phyloP scores from a whole-genome alignment of 2,113 vertebrate species.

The Neotoma lepida region DNA sequence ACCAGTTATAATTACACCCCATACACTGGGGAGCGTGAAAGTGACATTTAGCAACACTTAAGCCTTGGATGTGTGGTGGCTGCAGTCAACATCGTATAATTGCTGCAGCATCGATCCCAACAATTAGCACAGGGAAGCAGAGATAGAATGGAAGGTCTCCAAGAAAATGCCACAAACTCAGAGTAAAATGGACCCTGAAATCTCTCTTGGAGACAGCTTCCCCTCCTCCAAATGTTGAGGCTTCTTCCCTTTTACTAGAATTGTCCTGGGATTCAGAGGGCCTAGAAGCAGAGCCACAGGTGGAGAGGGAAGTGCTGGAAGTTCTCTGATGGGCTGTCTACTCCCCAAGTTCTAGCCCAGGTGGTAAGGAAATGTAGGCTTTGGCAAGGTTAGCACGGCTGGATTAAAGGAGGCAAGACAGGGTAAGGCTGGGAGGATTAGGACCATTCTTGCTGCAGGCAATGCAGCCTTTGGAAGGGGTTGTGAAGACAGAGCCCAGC shows the following conservation, averaged over 20 bases:
- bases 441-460: too few relatives aligned
- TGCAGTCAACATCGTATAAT: constrained; percentile 74
- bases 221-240: neutral
- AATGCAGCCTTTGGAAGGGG: neutral
- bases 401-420: neutral
- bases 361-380: neutral
- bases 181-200: neutral
- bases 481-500: neutral
- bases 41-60: constrained; percentile 76
- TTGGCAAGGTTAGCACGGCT: neutral
- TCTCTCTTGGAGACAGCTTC: constrained; percentile 16
- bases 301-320: neutral
- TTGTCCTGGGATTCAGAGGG: neutral
- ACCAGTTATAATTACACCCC: constrained; percentile 77
- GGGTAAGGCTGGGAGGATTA: neutral
- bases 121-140: constrained; percentile 69
- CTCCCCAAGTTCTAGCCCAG: neutral
- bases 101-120: constrained; percentile 69
- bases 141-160: constrained; percentile 59
- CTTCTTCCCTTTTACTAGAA: neutral
- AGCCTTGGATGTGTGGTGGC: constrained; percentile 52
- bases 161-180: constrained; percentile 62
- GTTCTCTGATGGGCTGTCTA: neutral
- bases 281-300: neutral
- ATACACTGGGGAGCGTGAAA: constrained; percentile 66